phyloP scores from a whole-genome alignment of 2,888 invertebrate genomes.

The Dilophus febrilis region DNA sequence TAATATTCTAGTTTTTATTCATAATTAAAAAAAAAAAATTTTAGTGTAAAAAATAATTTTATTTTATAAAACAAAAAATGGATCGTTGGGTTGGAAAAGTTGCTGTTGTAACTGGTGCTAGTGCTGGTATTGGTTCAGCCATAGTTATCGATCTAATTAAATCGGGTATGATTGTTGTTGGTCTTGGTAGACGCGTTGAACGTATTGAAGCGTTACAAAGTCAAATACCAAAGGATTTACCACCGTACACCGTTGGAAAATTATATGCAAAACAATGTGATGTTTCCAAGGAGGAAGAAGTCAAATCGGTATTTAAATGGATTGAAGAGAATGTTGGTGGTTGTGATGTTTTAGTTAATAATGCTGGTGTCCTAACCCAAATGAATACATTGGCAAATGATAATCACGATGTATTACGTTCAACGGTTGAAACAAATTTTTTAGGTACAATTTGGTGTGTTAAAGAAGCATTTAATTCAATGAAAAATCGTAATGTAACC shows the following conservation, averaged over 20 bases:
- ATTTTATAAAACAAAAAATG: slow-evolving; percentile 11
- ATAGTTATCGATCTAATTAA: slow-evolving; percentile 28
- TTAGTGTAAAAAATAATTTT: slow-evolving; percentile 5
- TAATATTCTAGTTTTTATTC: too few relatives aligned
- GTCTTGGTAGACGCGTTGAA: slow-evolving; percentile 32
- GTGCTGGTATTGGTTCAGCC: slow-evolving; percentile 37
- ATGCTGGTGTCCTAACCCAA: slow-evolving; percentile 31
- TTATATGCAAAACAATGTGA: slow-evolving; percentile 33
- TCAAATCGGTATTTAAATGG: slow-evolving; percentile 33
- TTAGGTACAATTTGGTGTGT: slow-evolving; percentile 30
- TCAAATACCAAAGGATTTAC: slow-evolving; percentile 13
- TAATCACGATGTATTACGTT: slow-evolving; percentile 16
- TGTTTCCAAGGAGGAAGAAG: slow-evolving; percentile 32
- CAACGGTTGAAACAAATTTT: slow-evolving; percentile 30
- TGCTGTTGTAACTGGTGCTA: slow-evolving; percentile 44
- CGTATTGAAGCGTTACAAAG: slow-evolving; percentile 20
- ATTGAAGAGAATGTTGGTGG: slow-evolving; percentile 32
- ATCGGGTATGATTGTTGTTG: slow-evolving; percentile 35
- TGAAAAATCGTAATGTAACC: slow-evolving; percentile 26
- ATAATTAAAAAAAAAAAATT: too few relatives aligned
- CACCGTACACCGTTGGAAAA: too few relatives aligned
- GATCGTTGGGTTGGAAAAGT: slow-evolving; percentile 25
- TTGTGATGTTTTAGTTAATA: slow-evolving; percentile 38
- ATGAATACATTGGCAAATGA: slow-evolving; percentile 14
- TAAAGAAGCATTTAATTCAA: slow-evolving; percentile 30